Base-by-base conservation (phyloP, 2,113 vertebrate species). In the Stictonetta naevosa region DNA sequence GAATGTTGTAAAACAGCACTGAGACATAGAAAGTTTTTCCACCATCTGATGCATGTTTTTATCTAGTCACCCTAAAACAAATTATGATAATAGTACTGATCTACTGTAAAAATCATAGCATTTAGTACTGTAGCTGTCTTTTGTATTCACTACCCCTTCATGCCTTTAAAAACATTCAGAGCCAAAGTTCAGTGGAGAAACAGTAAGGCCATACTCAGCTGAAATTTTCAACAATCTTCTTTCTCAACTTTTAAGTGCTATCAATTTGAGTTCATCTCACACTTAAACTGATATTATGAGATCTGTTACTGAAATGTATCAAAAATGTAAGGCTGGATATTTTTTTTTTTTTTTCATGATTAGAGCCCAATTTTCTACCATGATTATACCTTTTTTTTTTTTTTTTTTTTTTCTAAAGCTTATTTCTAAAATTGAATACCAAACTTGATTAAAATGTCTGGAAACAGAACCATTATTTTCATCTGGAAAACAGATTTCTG, bases 11-110 rank as follows among this genome's bases (percentile, higher is more conserved):
- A 71, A 95, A 21, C 77, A 87, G 59, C 75, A 95, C 58, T 64
- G 93, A 90, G 95, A 95, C 90, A 72, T 3, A 86, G 3, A 13
- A 94, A 66, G 29, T 66, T 91, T 44, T 79, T 36, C 73, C 53
- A 91, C 58, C 44, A 56, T 82, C 78, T 87, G 95, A 91, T 87
- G 63, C 25, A 31, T 36, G 26, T 88, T 89, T 90, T 71, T 63
- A 92, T 80, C 67, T 74, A 59, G 29, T 59, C 55, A 74, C 52
- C 52, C 67, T 80, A 48, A 91, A 91, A 40, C 53, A 82, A 87
- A 83, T 46, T 6, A 92, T 52, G 44, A 38, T 26, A 83, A 86
- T 53, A 60, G 44, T 53, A 29, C 3, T 83, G 53, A 86, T 69
- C 84, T 95, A 58, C 81, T n/a, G 69, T 50, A 73, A 36, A 90